phyloP scores from a whole-genome alignment of 2,797 vertebrate species.

The Onychomys torridus region DNA sequence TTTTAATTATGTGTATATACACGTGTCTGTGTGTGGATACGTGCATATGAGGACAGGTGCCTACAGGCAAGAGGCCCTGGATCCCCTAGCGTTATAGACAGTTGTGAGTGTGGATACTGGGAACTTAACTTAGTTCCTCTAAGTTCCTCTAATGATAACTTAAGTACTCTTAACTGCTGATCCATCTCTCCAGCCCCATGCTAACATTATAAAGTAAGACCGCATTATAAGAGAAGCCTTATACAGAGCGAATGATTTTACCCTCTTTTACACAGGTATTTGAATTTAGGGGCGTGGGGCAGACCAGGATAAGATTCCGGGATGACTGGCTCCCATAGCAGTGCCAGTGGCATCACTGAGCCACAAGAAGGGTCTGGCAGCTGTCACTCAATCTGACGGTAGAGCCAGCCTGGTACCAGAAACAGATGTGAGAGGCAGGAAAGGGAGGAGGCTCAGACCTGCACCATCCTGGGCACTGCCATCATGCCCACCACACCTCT shows the following conservation, averaged over 20 bases:
- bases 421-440: neutral
- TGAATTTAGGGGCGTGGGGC: neutral
- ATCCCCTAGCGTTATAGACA: too few species aligned
- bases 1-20: neutral
- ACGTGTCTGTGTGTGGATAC: neutral
- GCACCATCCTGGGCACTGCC: neutral
- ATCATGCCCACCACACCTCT: neutral
- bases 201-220: neutral
- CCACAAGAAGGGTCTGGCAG: neutral
- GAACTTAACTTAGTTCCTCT: neutral
- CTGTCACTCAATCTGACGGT: neutral
- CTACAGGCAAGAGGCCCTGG: neutral
- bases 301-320: neutral
- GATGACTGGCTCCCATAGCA: neutral
- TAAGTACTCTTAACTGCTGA: neutral
- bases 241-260: neutral
- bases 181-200: neutral
- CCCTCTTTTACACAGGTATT: neutral
- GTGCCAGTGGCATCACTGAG: neutral
- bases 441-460: neutral
- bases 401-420: neutral
- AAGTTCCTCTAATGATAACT: too few species aligned
- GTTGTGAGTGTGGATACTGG: neutral
- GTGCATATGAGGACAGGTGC: neutral
- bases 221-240: neutral